Evolutionary conservation across 2,113 vertebrate genomes (phyloP), one percentile per base, ranked within the genome.

Genomic region (Pogona vitticeps): DNA sequence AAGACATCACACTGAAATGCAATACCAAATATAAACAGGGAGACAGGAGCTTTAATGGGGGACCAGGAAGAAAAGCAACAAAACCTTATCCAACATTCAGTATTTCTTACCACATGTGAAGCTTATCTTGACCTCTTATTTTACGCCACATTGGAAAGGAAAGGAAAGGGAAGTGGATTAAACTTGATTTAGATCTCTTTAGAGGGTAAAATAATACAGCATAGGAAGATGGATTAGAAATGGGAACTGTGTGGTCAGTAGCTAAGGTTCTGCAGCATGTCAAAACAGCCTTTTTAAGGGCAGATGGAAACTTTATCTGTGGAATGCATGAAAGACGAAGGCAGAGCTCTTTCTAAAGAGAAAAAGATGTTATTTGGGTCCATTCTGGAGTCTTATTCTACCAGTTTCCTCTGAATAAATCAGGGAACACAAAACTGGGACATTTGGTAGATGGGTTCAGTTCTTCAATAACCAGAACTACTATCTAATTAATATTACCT

Each of bases 161-260:
- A n/a, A n/a, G n/a, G n/a, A n/a, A n/a, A n/a, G n/a, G n/a, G n/a
- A 77, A 76, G 40, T 80, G 70, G 82, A 75, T 61, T 83, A 86
- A 67, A 89, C 40, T 72, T 38, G 80, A 89, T 83, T 89, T 84
- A 58, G 31, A 15, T 10, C 40, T 73, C 28, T 40, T 36, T 67
- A 52, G 84, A 79, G 79, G 68, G 68, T 7, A 78, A 83, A 59
- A 18, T 58, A 36, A 75, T 9, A 52, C 23, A 42, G 20, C 42
- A 33, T 15, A 80, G 40, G 76, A 84, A 65, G 15, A 1, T 21
- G 46, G 59, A 31, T 21, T 26, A 31, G 73, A 71, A 71, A 10
- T 42, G 20, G 33, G 1, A 33, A 42, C 9, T 63, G 7, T 31
- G 20, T 13, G 59, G n/a, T 71, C 33, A 79, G 38, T 28, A 17